Conservation (phyloP, 2,888 invertebrate genomes). For the Blomia tropicalis region DNA sequence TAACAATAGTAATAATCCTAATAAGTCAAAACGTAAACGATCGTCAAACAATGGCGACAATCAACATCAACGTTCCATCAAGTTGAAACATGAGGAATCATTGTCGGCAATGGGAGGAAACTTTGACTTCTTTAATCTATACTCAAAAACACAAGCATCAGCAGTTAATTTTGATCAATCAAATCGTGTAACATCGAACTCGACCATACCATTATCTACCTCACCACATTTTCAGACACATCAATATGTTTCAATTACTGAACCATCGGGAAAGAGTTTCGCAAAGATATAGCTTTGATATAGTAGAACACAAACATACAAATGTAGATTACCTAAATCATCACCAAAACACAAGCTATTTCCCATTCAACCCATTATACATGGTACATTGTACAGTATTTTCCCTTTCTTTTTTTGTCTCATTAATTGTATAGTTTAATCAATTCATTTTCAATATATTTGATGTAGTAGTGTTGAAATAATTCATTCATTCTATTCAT, state of each 20-base stretch:
- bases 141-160: background rate
- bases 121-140: background rate
- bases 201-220: slow-evolving; percentile 4
- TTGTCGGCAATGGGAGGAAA: no score
- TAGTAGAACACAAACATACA: no score
- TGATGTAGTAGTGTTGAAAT: no score
- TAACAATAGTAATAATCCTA: no score
- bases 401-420: background rate
- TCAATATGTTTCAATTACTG: background rate
- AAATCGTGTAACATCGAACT: background rate
- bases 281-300: background rate
- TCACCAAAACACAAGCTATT: background rate
- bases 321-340: background rate
- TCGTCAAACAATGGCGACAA: background rate
- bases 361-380: no score
- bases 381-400: no score
- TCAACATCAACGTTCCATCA: background rate
- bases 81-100: background rate
- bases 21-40: background rate
- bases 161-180: background rate
- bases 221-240: background rate
- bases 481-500: no score
- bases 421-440: no score
- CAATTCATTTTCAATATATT: no score
- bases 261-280: background rate